Evolutionary conservation across 2,797 vertebrate species (phyloP).

Genomic region (Sebastes taczanowskii): DNA sequence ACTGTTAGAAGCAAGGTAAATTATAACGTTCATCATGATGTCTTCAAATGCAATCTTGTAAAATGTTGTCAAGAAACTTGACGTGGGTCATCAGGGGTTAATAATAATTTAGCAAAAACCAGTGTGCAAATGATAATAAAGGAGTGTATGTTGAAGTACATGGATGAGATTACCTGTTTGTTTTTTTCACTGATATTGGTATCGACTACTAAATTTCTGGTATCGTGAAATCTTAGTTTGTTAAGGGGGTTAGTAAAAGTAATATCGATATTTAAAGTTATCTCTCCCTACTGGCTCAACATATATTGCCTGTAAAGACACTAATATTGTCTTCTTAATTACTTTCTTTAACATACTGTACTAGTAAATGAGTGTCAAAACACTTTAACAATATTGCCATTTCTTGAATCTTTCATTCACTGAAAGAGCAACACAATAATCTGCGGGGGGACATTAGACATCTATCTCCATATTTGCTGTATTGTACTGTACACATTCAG

Average conservation of each 20-base stretch:
- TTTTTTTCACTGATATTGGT: too few species aligned
- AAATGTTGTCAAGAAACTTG: too few species aligned
- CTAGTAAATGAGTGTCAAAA: neutral
- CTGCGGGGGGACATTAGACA: neutral
- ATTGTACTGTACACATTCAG: conserved; percentile 13
- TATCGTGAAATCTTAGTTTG: too few species aligned
- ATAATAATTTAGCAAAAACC: too few species aligned
- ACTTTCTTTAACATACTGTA: neutral
- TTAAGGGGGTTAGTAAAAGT: neutral
- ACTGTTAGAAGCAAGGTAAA: fast-evolving
- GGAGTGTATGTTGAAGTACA: too few species aligned
- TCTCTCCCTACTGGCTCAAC: neutral
- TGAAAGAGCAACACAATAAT: neutral
- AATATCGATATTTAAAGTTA: neutral
- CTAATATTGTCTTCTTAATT: neutral
- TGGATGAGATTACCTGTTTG: too few species aligned
- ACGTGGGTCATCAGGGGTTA: too few species aligned
- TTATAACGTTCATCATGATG: too few species aligned
- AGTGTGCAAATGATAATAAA: too few species aligned
- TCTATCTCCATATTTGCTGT: neutral
- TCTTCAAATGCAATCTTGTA: too few species aligned
- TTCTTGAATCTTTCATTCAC: neutral
- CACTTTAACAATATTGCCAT: neutral
- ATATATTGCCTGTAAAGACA: neutral
- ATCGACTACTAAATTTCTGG: too few species aligned